phyloP scores from a whole-genome alignment of 2,888 invertebrate genomes.

The Entomobrya proxima region DNA sequence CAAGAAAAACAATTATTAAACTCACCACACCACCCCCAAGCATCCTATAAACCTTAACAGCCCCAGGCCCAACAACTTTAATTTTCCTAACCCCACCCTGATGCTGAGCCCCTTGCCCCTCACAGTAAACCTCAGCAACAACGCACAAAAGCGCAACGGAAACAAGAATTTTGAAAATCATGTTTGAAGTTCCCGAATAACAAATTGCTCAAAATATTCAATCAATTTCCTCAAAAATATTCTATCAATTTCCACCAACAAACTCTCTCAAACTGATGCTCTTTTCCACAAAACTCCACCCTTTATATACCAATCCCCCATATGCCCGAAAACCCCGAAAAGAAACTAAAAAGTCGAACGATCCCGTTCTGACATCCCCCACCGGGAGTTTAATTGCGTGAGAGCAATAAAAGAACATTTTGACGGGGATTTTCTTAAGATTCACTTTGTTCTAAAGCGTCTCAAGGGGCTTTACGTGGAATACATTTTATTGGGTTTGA shows the following conservation, averaged over 20 bases:
- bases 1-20: no score
- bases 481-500: no score
- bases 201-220: no score
- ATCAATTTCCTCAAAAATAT: no score
- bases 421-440: no score
- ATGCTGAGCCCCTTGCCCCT: neutral
- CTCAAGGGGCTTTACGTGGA: no score
- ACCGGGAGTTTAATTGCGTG: neutral
- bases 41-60: conserved; percentile 12
- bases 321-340: neutral
- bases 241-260: no score
- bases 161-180: neutral
- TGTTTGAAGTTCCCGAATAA: neutral
- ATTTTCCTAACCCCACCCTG: conserved; percentile 13
- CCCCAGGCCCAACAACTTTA: no score
- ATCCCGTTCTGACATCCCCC: neutral
- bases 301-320: neutral
- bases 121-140: neutral
- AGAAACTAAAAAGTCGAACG: neutral
- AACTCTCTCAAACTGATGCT: no score
- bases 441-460: no score
- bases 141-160: neutral
- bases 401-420: neutral
- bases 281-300: no score
- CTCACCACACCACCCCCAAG: conserved; percentile 22